Evolutionary conservation across 1,140 invertebrate species (phyloP), one percentile per base, ranked within the genome.

Genomic region (Muscidifurax raptorellus): DNA sequence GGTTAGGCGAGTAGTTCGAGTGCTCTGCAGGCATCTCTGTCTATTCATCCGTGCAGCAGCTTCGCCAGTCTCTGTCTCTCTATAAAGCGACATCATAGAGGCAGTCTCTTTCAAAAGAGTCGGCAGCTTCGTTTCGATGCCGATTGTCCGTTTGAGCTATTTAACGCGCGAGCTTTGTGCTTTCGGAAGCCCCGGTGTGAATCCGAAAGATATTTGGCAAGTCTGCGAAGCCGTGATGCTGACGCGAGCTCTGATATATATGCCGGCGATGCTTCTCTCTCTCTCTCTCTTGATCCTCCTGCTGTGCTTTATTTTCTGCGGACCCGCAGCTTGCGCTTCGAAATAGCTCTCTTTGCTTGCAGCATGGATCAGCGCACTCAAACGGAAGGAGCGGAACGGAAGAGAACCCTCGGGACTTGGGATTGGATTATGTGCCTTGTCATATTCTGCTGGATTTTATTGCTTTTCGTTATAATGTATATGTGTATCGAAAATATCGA

Each of bases 71-170:
- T 40, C 36, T 32, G 5, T 40, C 36, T 36, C 36, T 40, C 36
- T 40, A 6, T 40, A 10, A 40, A 40, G 36, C 36, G 36, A 40
- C 36, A 40, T 40, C 36, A 6, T 40, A 40, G 36, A 9, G 36
- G 36, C 10, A 40, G 7, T 40, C 36, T 9, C 18, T 15, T 32
- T 36, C 27, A 74, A 40, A 76, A 76, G 74, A 76, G 36, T 22
- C 36, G 30, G 32, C 18, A 15, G 71, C 32, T n/a, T 36, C 36
- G 40, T 75, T 75, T 75, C 36, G 22, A 40, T 9, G 72, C 12
- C 72, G 72, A 75, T 75, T 75, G 36, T 75, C 36, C 40, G 72
- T 75, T 75, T 75, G 40, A 75, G 72, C 32, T 75, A 75, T 75
- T 75, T 75, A 75, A 75, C 40, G 72, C 72, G 36, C 18, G 28